Evolutionary conservation across 1,140 invertebrate species (phyloP).

Genomic region (honey bee (Apis mellifera)): Amel_HAv3.1 CM009933.2:4269001-4269500

Average conservation of each 20-base stretch:
- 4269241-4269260: neutral
- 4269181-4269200: neutral
- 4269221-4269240: no score
- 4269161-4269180: neutral
- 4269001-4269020: neutral
- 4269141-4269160: neutral
- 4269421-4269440: no score
- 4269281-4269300: neutral
- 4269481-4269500: no score
- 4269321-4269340: no score
- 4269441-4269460: no score
- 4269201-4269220: no score
- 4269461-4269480: no score
- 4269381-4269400: no score
- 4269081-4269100: conserved; percentile 19
- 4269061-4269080: conserved; percentile 20
- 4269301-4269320: no score
- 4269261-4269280: neutral
- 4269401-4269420: no score
- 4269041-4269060: neutral
- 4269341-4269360: no score
- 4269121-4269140: neutral
- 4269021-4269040: neutral
- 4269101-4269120: conserved; percentile 17
- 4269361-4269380: no score